These are phyloP conservation scores for Lycopodina hypogea DNA, from an alignment of 37 sponge, comb jelly and placozoan genomes.

Conservation along the genomic window DNA sequence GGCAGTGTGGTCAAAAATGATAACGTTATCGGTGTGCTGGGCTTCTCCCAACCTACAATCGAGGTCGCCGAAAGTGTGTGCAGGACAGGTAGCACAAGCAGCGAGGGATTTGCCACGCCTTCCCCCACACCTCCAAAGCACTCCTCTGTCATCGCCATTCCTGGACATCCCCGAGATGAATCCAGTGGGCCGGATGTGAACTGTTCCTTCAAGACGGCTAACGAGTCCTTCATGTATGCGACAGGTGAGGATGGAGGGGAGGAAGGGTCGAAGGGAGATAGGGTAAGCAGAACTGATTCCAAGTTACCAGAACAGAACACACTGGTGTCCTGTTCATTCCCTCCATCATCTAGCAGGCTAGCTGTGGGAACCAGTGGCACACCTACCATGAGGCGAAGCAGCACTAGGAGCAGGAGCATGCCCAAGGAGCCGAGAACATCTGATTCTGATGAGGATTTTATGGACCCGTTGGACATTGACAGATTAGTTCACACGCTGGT, in stretches of 20 bases:
- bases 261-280: neutral
- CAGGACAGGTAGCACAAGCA: slow-evolving; percentile 17
- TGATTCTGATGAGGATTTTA: slow-evolving; percentile 20
- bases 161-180: neutral
- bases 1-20: too few species aligned
- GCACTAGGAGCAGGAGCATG: too few species aligned
- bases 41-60: neutral
- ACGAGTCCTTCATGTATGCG: slow-evolving; percentile 1
- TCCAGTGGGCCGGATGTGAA: neutral
- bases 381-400: too few species aligned
- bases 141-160: neutral
- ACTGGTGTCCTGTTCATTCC: too few species aligned
- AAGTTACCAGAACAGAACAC: too few species aligned
- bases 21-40: neutral
- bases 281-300: too few species aligned
- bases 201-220: slow-evolving; percentile 11
- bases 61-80: neutral
- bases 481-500: neutral
- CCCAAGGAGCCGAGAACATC: too few species aligned
- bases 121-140: slow-evolving; percentile 26
- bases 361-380: too few species aligned
- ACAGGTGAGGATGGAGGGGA: neutral
- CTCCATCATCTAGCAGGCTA: too few species aligned
- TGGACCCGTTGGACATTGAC: neutral
- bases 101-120: slow-evolving; percentile 55